A percentile compares a stretch with the other conserved stretches of the same genome.
These are phyloP conservation scores for Orientallactaga bullata DNA, from an alignment of 2,113 vertebrate genomes.

Conservation along the genomic window DNA sequence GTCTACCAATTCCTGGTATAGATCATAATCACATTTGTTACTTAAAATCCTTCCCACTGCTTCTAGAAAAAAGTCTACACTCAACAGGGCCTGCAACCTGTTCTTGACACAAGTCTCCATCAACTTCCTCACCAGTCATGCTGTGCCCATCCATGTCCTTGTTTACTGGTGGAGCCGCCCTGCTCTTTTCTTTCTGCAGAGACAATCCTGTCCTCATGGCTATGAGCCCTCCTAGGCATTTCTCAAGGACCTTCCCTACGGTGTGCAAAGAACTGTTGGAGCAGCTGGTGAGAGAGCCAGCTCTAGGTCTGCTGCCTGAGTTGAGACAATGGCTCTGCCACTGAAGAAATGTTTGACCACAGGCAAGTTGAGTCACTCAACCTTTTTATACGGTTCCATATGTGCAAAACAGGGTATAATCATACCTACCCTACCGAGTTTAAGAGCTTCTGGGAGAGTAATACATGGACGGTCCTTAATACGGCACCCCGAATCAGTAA, in stretches of 20 bases:
- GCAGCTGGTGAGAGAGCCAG: background rate
- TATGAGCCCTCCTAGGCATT: background rate
- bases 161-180: background rate
- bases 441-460: background rate
- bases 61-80: background rate
- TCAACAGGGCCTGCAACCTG: background rate
- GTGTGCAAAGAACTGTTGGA: background rate
- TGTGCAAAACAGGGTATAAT: background rate
- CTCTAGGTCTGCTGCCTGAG: background rate
- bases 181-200: background rate
- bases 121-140: background rate
- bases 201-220: background rate
- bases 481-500: background rate
- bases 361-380: background rate
- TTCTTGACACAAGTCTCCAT: background rate
- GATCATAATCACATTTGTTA: background rate
- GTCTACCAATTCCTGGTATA: background rate
- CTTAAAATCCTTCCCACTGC: slow-evolving; percentile 5
- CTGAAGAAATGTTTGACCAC: background rate
- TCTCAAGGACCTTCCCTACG: background rate
- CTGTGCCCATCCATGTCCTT: background rate
- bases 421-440: background rate
- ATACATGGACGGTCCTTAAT: background rate
- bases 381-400: background rate
- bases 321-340: background rate